phyloP scores from a whole-genome alignment of 2,888 invertebrate genomes.

The Tetramorium bicarinatum region DNA sequence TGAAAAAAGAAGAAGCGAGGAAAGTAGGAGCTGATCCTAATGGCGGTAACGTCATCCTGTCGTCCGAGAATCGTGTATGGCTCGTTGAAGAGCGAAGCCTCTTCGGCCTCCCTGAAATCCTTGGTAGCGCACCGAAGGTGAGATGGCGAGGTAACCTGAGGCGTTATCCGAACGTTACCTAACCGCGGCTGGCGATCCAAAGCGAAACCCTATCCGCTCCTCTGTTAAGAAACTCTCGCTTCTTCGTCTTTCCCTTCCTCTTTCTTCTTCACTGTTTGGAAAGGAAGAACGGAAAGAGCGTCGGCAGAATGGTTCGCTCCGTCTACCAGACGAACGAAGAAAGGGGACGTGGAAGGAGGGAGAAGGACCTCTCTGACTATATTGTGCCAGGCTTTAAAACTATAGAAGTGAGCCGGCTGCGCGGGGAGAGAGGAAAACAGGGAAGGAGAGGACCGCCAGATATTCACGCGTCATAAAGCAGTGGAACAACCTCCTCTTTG shows the following conservation, averaged over 20 bases:
- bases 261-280: slow-evolving; percentile 24
- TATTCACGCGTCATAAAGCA: slow-evolving; percentile 83
- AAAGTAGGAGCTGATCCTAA: slow-evolving; percentile 78
- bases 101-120: slow-evolving; percentile 79
- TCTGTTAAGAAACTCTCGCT: slow-evolving; percentile 76
- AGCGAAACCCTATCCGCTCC: slow-evolving; percentile 81
- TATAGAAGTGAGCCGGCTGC: slow-evolving; percentile 65
- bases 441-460: slow-evolving; percentile 70
- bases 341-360: slow-evolving; percentile 31
- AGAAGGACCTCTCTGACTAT: slow-evolving; percentile 63
- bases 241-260: slow-evolving; percentile 33
- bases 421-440: not conserved
- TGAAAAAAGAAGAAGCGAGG: slow-evolving; percentile 58
- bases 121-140: slow-evolving; percentile 81
- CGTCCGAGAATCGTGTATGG: slow-evolving; percentile 75
- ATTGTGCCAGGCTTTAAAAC: slow-evolving; percentile 75
- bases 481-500: slow-evolving; percentile 73
- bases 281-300: slow-evolving; percentile 40
- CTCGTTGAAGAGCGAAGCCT: slow-evolving; percentile 74
- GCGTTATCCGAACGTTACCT: slow-evolving; percentile 80
- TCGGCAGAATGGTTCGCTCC: slow-evolving; percentile 44
- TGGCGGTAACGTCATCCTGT: slow-evolving; percentile 80
- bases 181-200: slow-evolving; percentile 77
- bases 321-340: slow-evolving; percentile 50
- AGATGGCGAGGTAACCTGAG: slow-evolving; percentile 81